These are phyloP conservation scores for Meloidogyne floridensis DNA, from an alignment of 1,140 invertebrate genomes.

Conservation along the genomic window DNA sequence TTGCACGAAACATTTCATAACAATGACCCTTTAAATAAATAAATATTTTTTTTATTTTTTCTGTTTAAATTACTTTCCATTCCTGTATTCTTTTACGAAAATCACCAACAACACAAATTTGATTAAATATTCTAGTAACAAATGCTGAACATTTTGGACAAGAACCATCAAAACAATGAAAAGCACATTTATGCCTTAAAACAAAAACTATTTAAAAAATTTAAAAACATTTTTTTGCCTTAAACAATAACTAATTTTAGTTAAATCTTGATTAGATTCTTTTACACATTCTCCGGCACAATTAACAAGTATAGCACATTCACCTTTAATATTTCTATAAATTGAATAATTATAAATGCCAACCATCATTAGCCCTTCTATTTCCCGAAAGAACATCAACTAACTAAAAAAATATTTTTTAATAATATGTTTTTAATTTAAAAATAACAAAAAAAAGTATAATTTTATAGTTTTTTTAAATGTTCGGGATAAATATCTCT, in stretches of 20 bases:
- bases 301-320: constrained; percentile 53
- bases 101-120: constrained; percentile 57
- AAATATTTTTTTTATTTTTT: neutral
- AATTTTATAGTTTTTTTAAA: too few species aligned
- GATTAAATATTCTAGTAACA: constrained; percentile 58
- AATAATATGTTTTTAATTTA: too few species aligned
- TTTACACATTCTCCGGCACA: constrained; percentile 56
- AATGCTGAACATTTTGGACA: constrained; percentile 60
- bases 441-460: too few species aligned
- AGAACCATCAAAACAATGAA: constrained; percentile 57
- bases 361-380: constrained; percentile 37
- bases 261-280: constrained; percentile 47
- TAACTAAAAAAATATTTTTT: constrained; percentile 29
- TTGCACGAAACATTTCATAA: constrained; percentile 58
- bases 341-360: neutral
- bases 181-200: constrained; percentile 51
- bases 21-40: constrained; percentile 54
- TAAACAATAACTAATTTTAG: constrained; percentile 55
- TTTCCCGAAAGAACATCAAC: constrained; percentile 55
- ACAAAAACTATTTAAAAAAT: neutral
- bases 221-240: constrained; percentile 16
- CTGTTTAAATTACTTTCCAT: constrained; percentile 35
- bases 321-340: constrained; percentile 38
- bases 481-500: too few species aligned
- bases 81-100: constrained; percentile 47